Percentiles rank a stretch among this genome's conserved stretches.
Evolutionary conservation across 2,888 invertebrate genomes (phyloP).

Genomic region (Sarcophaga carnaria): DNA sequence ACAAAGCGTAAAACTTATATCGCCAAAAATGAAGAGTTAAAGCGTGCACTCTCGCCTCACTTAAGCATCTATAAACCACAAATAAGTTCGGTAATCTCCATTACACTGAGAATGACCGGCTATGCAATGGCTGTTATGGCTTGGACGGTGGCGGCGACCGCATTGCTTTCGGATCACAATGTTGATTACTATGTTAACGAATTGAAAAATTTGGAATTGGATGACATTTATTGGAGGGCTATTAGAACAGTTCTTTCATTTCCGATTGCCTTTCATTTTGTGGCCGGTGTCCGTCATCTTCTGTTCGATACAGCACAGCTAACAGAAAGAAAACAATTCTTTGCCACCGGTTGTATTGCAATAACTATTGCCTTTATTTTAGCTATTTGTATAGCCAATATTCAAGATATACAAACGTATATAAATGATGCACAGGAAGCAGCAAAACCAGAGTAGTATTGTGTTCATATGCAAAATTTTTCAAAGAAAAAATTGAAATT

Average conservation of each 20-base stretch:
- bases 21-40: conserved; percentile 87
- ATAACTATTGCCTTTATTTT: conserved; percentile 81
- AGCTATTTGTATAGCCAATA: conserved; percentile 80
- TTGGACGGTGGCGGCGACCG: conserved; percentile 84
- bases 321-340: conserved; percentile 88
- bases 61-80: conserved; percentile 92
- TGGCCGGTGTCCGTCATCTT: conserved; percentile 95
- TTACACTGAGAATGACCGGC: conserved; percentile 91
- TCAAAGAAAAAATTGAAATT: no score
- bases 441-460: no score
- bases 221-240: conserved; percentile 84
- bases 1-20: conserved; percentile 83
- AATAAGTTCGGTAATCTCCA: conserved; percentile 90
- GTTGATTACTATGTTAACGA: conserved; percentile 85
- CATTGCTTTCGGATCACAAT: conserved; percentile 84
- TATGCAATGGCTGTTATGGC: conserved; percentile 84
- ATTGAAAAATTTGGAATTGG: conserved; percentile 84
- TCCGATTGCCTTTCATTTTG: conserved; percentile 92
- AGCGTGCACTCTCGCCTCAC: conserved; percentile 93
- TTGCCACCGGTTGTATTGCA: conserved; percentile 86
- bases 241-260: conserved; percentile 89
- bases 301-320: conserved; percentile 91
- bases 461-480: no score
- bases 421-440: no score
- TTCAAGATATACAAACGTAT: conserved; percentile 72